phyloP scores from a whole-genome alignment of 2,113 vertebrate genomes.

The Peromyscus maniculatus region DNA sequence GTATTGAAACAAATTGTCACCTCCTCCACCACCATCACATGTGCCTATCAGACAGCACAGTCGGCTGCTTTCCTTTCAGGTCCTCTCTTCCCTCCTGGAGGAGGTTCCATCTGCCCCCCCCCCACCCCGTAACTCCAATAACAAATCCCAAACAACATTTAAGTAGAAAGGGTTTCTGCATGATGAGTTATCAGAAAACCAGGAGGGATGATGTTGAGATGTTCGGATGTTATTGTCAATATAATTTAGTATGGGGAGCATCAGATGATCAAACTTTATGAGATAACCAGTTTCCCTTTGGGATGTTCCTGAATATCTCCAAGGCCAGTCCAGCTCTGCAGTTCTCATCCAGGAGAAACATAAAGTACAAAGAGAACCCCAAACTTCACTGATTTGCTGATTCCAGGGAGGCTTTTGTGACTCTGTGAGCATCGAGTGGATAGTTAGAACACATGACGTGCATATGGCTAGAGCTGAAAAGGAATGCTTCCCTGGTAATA shows the following conservation, averaged over 20 bases:
- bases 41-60: not conserved
- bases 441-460: not conserved
- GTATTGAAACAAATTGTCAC: not conserved
- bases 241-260: not conserved
- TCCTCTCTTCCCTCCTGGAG: not conserved
- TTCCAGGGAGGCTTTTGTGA: not conserved
- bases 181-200: not conserved
- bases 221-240: not conserved
- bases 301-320: not conserved
- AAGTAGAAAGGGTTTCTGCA: not conserved
- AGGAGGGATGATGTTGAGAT: not conserved
- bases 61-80: not conserved
- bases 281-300: not conserved
- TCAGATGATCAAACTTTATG: not conserved
- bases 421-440: not conserved
- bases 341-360: not conserved
- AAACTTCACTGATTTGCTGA: not conserved
- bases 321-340: not conserved
- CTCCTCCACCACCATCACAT: not conserved
- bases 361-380: not conserved
- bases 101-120: not conserved
- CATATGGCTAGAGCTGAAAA: not conserved
- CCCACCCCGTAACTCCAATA: not conserved
- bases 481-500: not conserved
- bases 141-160: not conserved